Percentiles rank a stretch among this genome's conserved stretches.
Conservation (phyloP, 2,888 invertebrate genomes). For the Coronaproctus castanopsis region DNA sequence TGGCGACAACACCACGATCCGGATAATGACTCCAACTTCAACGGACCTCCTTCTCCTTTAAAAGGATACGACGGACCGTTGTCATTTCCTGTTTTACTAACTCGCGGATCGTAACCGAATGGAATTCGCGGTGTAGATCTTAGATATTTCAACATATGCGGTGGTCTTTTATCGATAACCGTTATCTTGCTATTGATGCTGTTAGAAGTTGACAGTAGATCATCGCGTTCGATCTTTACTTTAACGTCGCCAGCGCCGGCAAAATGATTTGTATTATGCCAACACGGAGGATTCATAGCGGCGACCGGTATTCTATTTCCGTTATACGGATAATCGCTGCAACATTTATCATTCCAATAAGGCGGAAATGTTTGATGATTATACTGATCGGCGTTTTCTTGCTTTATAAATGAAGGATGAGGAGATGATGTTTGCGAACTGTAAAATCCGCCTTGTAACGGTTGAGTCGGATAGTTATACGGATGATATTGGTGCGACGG, state of each 20-base stretch:
- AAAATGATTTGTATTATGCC: neutral
- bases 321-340: neutral
- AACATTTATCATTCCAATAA: neutral
- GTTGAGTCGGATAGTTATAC: neutral
- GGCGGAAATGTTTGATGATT: neutral
- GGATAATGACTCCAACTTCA: slow-evolving; percentile 35
- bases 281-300: neutral
- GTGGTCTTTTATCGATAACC: slow-evolving; percentile 1
- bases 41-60: slow-evolving; percentile 49
- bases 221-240: slow-evolving; percentile 5
- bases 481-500: neutral
- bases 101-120: slow-evolving; percentile 19
- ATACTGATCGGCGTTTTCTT: neutral
- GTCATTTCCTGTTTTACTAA: slow-evolving; percentile 12
- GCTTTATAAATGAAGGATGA: neutral
- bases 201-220: neutral
- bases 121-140: slow-evolving; percentile 12
- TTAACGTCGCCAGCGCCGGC: neutral
- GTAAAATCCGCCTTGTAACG: neutral
- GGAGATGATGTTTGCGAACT: neutral
- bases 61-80: slow-evolving; percentile 32
- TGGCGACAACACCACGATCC: slow-evolving; percentile 55
- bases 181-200: neutral
- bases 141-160: slow-evolving; percentile 3
- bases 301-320: neutral